A percentile compares a stretch with the other conserved stretches of the same genome.
Conservation (phyloP, 2,888 invertebrate genomes). For the Plebejus argus region DNA sequence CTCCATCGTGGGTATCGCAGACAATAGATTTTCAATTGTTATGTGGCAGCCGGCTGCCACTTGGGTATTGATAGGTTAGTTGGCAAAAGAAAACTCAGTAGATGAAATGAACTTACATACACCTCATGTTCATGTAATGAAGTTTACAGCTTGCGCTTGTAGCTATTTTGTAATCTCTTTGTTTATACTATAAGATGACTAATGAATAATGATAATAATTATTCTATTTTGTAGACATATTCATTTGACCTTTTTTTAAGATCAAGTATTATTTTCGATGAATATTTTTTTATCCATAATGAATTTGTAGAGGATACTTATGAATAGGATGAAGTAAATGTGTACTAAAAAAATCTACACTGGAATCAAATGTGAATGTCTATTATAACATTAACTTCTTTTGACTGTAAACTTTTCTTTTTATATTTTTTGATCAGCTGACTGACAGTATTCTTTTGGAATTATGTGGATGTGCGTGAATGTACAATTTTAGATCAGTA, state of each 20-base stretch:
- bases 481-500: constrained; percentile 78
- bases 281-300: constrained; percentile 55
- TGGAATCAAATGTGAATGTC: constrained; percentile 25
- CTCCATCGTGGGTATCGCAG: no score
- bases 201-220: constrained; percentile 49
- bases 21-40: no score
- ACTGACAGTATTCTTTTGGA: constrained; percentile 57
- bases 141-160: constrained; percentile 39
- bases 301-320: constrained; percentile 29
- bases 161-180: constrained; percentile 78
- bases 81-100: neutral
- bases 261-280: constrained; percentile 78
- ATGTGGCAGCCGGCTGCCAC: no score
- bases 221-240: constrained; percentile 68
- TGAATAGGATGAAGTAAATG: constrained; percentile 31
- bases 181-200: constrained; percentile 63
- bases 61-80: neutral
- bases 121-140: constrained; percentile 40
- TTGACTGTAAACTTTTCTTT: constrained; percentile 39
- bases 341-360: constrained; percentile 37
- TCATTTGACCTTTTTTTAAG: constrained; percentile 60
- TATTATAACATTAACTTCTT: constrained; percentile 23
- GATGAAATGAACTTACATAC: neutral
- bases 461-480: constrained; percentile 76
- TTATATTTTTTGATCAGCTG: constrained; percentile 46